These are phyloP conservation scores for Vireo griseus DNA, from an alignment of 2,797 vertebrate species.

Conservation along the genomic window DNA sequence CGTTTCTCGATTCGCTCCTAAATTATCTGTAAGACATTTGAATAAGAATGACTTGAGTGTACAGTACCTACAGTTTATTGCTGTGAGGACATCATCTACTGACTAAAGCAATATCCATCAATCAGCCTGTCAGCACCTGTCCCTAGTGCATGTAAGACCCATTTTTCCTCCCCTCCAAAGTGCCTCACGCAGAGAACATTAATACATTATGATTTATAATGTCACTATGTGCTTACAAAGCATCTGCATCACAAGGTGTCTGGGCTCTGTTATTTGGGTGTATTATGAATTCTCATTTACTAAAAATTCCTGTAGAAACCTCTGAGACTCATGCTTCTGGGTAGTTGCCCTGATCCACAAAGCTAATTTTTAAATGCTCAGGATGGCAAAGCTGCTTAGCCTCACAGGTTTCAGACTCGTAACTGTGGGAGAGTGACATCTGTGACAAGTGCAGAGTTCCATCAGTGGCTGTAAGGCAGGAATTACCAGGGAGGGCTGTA, in stretches of 20 bases:
- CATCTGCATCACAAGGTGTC: slow-evolving; percentile 3
- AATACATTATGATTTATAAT: slow-evolving; percentile 34
- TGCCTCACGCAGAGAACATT: slow-evolving; percentile 22
- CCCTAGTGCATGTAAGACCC: background rate
- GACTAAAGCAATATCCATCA: slow-evolving; percentile 19
- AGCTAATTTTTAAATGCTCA: slow-evolving; percentile 15
- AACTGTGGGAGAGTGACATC: background rate
- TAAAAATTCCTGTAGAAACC: slow-evolving; percentile 7
- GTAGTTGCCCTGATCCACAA: background rate
- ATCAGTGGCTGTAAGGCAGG: background rate
- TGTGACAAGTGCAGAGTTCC: background rate
- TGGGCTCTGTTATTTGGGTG: background rate
- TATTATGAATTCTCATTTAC: slow-evolving; percentile 11
- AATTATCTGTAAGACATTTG: background rate
- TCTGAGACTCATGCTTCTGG: background rate
- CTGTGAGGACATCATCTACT: background rate
- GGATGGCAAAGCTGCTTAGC: slow-evolving; percentile 39
- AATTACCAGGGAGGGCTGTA: background rate
- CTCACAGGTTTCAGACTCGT: slow-evolving; percentile 1
- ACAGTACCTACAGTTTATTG: background rate
- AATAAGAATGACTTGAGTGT: background rate
- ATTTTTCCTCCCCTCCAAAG: slow-evolving; percentile 38
- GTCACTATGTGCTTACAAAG: slow-evolving; percentile 37
- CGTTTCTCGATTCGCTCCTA: background rate
- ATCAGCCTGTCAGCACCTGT: slow-evolving; percentile 20